A percentile compares a stretch with the other conserved stretches of the same genome.
Conservation (phyloP, 2,113 vertebrate genomes). For the Mormyrus iriodes region DNA sequence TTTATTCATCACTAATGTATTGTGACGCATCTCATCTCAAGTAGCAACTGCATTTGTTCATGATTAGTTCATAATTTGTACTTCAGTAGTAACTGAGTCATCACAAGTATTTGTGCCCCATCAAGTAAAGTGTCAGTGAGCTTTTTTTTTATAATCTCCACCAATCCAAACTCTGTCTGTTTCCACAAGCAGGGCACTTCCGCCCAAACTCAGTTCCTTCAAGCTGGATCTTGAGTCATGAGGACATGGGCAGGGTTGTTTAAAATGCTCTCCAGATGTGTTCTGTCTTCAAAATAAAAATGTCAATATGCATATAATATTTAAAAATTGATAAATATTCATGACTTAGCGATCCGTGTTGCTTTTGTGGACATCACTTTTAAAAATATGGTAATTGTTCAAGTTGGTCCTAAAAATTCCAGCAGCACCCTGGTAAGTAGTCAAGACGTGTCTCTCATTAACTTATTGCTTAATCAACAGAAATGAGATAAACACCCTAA, state of each 20-base stretch:
- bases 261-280: background rate
- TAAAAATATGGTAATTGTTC: background rate
- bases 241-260: background rate
- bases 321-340: background rate
- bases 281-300: background rate
- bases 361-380: background rate
- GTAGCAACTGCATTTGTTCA: background rate
- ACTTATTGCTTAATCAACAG: constrained; percentile 4
- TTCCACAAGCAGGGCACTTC: background rate
- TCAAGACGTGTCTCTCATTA: background rate
- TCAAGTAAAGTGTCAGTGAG: background rate
- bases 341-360: background rate
- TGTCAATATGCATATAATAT: background rate
- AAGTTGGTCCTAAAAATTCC: background rate
- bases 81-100: background rate
- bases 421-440: background rate
- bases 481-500: background rate
- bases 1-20: background rate
- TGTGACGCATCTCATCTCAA: background rate
- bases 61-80: background rate
- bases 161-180: background rate
- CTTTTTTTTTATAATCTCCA: background rate
- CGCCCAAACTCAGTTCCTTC: background rate
- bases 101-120: background rate
- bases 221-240: background rate